Evolutionary conservation across 1,140 invertebrate species (phyloP).

Genomic region (Nixonia krombeini): DNA sequence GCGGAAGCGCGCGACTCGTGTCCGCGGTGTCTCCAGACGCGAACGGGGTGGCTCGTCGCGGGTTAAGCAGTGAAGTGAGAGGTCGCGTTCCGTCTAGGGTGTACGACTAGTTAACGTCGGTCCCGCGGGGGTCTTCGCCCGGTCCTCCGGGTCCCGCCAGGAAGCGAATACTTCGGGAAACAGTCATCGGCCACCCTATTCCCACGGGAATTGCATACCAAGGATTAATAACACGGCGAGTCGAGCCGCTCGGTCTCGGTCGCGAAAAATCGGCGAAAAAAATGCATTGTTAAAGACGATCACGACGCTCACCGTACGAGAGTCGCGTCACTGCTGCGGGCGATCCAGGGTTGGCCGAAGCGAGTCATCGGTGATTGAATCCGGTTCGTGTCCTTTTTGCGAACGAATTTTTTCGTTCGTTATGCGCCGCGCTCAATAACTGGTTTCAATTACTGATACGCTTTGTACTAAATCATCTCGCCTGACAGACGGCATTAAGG

Average conservation of each 20-base stretch:
- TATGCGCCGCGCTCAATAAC: conserved; percentile 28
- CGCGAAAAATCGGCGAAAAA: conserved; percentile 6
- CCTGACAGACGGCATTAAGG: conserved; percentile 5
- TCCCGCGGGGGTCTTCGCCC: conserved; percentile 57
- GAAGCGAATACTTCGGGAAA: conserved; percentile 18
- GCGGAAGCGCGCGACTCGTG: too few relatives aligned
- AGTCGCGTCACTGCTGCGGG: conserved; percentile 15
- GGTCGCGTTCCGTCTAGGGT: conserved; percentile 47
- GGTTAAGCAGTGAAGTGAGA: conserved; percentile 32
- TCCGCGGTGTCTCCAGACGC: too few relatives aligned
- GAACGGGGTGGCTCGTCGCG: too few relatives aligned
- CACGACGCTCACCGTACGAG: conserved; percentile 33
- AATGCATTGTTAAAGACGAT: conserved; percentile 9
- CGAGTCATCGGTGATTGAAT: conserved; percentile 29
- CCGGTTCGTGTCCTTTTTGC: conserved; percentile 28
- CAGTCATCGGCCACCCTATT: conserved; percentile 51
- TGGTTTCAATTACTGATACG: conserved; percentile 42
- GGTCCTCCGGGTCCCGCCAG: conserved; percentile 7
- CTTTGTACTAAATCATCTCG: conserved; percentile 32
- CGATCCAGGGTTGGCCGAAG: conserved; percentile 22
- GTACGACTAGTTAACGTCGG: conserved; percentile 57
- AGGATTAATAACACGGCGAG: conserved; percentile 58
- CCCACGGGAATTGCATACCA: conserved; percentile 66
- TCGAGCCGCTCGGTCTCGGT: neutral
- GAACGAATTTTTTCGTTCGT: conserved; percentile 27